Conservation (phyloP, 2,888 invertebrate genomes). For the Tinea semifulvella region DNA sequence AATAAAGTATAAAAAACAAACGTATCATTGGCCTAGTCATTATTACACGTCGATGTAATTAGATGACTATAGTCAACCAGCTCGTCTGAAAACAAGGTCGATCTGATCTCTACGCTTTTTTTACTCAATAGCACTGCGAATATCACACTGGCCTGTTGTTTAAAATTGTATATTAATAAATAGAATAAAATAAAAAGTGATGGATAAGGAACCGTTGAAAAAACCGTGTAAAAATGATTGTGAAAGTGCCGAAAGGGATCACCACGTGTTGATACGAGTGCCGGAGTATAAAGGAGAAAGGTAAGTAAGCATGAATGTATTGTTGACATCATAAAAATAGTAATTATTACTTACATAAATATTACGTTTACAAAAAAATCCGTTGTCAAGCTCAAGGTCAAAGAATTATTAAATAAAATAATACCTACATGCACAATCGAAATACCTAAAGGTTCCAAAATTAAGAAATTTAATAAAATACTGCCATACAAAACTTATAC, state of each 20-base stretch:
- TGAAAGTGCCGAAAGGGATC: conserved; percentile 23
- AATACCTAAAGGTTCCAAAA: no score
- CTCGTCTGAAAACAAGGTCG: conserved; percentile 4
- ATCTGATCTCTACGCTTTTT: background rate
- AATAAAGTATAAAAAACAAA: no score
- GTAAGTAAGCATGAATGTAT: conserved; percentile 24
- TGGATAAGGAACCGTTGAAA: conserved; percentile 8
- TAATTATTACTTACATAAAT: no score
- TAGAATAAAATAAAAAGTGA: background rate
- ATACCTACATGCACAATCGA: no score
- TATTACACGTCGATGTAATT: no score
- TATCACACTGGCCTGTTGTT: background rate
- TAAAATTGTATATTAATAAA: background rate
- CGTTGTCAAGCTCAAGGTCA: no score
- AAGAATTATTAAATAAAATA: no score
- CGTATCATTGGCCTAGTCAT: no score
- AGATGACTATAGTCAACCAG: conserved; percentile 5
- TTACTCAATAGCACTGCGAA: background rate
- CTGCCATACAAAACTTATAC: no score
- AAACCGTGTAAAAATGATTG: background rate
- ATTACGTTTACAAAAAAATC: no score
- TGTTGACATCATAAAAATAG: background rate
- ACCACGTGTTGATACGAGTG: conserved; percentile 42
- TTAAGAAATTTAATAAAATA: no score
- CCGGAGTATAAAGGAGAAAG: conserved; percentile 36